Evolutionary conservation across 2,888 invertebrate species (phyloP), one percentile per base, ranked within the genome.

Genomic region (Pachliopta kotzebuea): DNA sequence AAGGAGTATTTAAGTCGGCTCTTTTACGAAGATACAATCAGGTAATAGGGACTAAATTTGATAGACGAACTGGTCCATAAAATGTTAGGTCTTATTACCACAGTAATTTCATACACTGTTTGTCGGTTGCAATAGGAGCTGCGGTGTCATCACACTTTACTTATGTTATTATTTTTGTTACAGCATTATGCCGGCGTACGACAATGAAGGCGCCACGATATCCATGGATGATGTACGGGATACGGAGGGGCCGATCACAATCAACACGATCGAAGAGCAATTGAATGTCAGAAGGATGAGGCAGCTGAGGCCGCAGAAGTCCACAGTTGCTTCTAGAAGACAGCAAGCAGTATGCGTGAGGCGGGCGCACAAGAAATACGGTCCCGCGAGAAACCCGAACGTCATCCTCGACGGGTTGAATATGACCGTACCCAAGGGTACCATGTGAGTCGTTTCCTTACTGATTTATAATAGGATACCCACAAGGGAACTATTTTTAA

Each of bases 371-470:
- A 98, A 98, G 86, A 94, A 94, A 81, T 98, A 98, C 80, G 98
- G 98, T 8, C 90, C 94, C 4, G 93, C 95, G 71, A 95, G 94
- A 72, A 96, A 94, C 77, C 96, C 96, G 0, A 95, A 96, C 73
- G 93, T 96, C 42, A 96, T 98, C 50, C 92, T 98, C 62, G 96
- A 97, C 80, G 96, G 96, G 26, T 93, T 98, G 62, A 97, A 97
- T 79, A 97, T 98, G 96, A 97, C 97, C 21, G 98, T 98, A 54
- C 96, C 97, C 24, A 97, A 97, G 80, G 97, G 97, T 60, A 90
- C 95, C 56, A 97, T 97, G 97, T 97, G 90, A 95, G 95, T 94
- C 68, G 20, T 26, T 55, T 49, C 4, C 37, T 37, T 37, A 37
- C 37, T 37, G 37, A 37, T 37, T 37, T 11, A 37, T 37, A 14